Conservation (phyloP, 2,797 vertebrate genomes). For the Selene dorsalis region DNA sequence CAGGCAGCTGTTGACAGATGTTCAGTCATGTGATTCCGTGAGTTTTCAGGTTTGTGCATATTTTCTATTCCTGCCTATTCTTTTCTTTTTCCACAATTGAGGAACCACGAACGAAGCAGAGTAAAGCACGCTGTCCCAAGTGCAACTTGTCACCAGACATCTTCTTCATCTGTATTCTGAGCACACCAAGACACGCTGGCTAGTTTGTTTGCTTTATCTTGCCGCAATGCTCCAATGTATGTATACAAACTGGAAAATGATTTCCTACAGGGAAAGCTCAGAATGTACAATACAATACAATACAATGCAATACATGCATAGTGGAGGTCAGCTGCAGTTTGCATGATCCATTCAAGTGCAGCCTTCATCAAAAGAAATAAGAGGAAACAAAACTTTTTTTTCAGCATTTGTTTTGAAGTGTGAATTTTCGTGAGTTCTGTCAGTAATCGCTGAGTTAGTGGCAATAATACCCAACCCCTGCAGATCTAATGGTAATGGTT, state of each 20-base stretch:
- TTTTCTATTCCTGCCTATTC: not conserved
- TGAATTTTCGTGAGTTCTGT: conserved; percentile 18
- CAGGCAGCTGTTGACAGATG: not conserved
- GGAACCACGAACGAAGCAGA: not conserved
- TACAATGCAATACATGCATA: not conserved
- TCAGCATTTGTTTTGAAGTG: conserved; percentile 17
- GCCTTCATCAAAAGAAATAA: not conserved
- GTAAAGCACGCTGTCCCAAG: not conserved
- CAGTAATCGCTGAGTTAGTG: conserved; percentile 15
- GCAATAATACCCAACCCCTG: conserved; percentile 32
- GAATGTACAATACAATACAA: no score
- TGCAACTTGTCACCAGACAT: conserved; percentile 1
- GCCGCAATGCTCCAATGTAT: not conserved
- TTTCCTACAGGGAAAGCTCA: not conserved
- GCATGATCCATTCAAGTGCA: not conserved
- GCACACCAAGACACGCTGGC: not conserved
- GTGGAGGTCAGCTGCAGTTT: not conserved
- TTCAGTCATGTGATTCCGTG: not conserved
- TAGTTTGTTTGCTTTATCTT: not conserved
- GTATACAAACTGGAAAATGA: not conserved
- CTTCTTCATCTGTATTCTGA: not conserved
- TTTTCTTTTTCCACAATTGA: not conserved
- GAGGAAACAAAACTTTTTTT: not conserved
- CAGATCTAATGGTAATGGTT: conserved; percentile 37
- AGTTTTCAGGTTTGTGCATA: not conserved